These are phyloP conservation scores for Heptranchias perlo DNA, from an alignment of 2,113 vertebrate species.

Conservation along the genomic window DNA sequence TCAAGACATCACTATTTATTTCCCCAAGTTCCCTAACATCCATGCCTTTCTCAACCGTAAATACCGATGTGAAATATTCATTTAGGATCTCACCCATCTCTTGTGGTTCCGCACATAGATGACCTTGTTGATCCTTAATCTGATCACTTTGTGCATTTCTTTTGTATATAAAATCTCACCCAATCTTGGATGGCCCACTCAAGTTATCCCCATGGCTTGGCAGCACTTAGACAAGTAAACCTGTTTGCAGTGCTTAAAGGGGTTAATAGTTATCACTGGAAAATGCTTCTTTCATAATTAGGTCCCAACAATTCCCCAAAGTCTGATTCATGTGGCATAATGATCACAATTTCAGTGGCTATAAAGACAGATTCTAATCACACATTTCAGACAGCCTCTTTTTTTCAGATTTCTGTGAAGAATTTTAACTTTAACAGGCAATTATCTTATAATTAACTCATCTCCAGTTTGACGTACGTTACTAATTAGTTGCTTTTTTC, in stretches of 20 bases:
- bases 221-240: neutral
- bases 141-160: neutral
- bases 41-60: too few species aligned
- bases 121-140: too few species aligned
- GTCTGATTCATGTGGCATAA: neutral
- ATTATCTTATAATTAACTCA: conserved; percentile 12
- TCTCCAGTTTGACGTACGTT: neutral
- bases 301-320: neutral
- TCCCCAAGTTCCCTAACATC: too few species aligned
- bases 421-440: neutral
- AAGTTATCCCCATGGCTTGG: neutral
- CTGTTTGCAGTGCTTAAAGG: neutral
- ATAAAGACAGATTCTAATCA: neutral
- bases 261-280: neutral
- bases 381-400: neutral
- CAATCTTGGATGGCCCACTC: neutral
- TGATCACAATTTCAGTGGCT: neutral
- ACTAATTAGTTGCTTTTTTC: neutral
- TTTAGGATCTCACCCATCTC: too few species aligned
- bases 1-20: too few species aligned
- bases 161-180: neutral
- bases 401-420: neutral
- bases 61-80: too few species aligned
- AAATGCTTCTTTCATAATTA: neutral
- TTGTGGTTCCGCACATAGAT: too few species aligned